Evolutionary conservation across 2,888 invertebrate species (phyloP).

Genomic region (Anthrax anthrax): DNA sequence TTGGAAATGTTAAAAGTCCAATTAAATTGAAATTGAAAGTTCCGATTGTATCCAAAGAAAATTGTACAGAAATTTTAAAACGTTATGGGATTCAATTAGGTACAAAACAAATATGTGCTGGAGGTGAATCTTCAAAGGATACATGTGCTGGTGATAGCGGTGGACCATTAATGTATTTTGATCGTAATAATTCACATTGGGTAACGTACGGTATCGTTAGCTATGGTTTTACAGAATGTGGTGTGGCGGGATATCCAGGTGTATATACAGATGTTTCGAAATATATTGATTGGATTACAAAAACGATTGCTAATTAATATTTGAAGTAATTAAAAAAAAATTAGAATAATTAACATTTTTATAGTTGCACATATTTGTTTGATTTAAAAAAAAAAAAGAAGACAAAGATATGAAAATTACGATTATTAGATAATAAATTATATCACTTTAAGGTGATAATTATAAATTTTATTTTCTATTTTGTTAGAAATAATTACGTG

Average conservation of each 20-base stretch:
- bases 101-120: slow-evolving; percentile 52
- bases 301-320: slow-evolving; percentile 4
- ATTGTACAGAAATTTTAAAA: slow-evolving; percentile 41
- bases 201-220: slow-evolving; percentile 50
- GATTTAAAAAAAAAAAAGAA: neutral
- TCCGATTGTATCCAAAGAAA: slow-evolving; percentile 39
- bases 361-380: too few relatives aligned
- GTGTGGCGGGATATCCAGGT: slow-evolving; percentile 49
- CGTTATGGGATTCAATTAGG: slow-evolving; percentile 37
- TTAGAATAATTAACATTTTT: too few relatives aligned
- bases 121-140: slow-evolving; percentile 51
- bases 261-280: slow-evolving; percentile 49
- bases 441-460: too few relatives aligned
- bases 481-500: too few relatives aligned
- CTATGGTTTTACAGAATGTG: slow-evolving; percentile 49
- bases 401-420: too few relatives aligned
- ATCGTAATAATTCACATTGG: slow-evolving; percentile 37
- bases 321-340: neutral
- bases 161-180: slow-evolving; percentile 53
- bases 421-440: too few relatives aligned
- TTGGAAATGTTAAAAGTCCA: slow-evolving; percentile 34
- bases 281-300: slow-evolving; percentile 48
- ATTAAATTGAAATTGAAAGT: slow-evolving; percentile 49
- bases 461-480: too few relatives aligned
- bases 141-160: slow-evolving; percentile 57